Evolutionary conservation across 2,888 invertebrate species (phyloP).

Genomic region (Diploptera punctata): DNA sequence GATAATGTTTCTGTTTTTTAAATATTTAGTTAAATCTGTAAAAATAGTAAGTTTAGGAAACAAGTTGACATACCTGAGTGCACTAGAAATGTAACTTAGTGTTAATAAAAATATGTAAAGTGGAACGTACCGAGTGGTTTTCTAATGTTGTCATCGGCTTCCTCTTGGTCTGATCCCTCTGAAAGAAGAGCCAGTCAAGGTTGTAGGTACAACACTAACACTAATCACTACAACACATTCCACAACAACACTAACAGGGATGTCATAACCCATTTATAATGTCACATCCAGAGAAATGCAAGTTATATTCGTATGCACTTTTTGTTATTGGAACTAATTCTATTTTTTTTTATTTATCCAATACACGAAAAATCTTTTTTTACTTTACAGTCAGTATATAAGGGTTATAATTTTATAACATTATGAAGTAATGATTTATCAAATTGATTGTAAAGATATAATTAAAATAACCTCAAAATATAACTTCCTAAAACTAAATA

Average conservation of each 20-base stretch:
- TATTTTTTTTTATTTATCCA: no score
- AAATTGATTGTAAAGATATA: no score
- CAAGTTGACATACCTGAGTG: not conserved
- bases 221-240: conserved; percentile 31
- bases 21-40: no score
- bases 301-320: no score
- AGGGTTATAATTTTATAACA: no score
- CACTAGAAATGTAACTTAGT: no score
- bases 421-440: no score
- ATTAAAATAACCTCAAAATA: no score
- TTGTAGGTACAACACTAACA: conserved; percentile 34
- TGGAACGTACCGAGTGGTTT: conserved; percentile 63
- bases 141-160: conserved; percentile 59
- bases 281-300: not conserved
- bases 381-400: no score
- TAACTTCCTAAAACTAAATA: no score
- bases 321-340: no score
- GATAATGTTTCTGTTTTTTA: not conserved
- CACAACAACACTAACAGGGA: conserved; percentile 27
- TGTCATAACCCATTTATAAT: conserved; percentile 10
- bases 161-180: conserved; percentile 56
- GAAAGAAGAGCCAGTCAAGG: conserved; percentile 43
- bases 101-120: not conserved
- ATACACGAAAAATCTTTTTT: no score
- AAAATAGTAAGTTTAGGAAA: not conserved